Conservation (phyloP, 2,888 invertebrate species). For the Tipula unca region DNA sequence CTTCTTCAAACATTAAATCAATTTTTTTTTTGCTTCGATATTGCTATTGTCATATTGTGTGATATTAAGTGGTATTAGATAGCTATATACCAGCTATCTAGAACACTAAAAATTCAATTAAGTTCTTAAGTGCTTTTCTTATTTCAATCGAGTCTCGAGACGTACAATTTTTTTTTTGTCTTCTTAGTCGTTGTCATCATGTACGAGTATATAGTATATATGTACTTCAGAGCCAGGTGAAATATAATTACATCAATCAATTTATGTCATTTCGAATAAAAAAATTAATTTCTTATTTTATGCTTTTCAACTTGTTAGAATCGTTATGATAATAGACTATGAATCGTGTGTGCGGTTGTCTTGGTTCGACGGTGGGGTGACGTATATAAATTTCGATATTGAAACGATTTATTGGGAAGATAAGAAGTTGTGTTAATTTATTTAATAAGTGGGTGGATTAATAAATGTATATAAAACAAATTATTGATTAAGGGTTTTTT, state of each 20-base stretch:
- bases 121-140: slow-evolving; percentile 14
- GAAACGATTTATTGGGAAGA: no score
- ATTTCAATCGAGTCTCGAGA: background rate
- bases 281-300: background rate
- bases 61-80: slow-evolving; percentile 2
- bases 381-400: no score
- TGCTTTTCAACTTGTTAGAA: background rate
- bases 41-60: background rate
- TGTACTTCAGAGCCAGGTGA: background rate
- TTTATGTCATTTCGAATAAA: background rate
- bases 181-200: background rate
- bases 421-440: no score
- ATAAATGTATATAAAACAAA: no score
- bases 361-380: background rate
- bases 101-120: slow-evolving; percentile 14
- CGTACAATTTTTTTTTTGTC: background rate
- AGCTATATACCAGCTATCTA: background rate
- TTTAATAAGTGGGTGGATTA: no score
- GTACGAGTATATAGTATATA: background rate
- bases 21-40: background rate
- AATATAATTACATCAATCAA: slow-evolving; percentile 8
- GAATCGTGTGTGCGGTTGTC: background rate
- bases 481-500: no score
- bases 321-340: background rate
- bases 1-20: background rate